phyloP scores from a whole-genome alignment of 2,888 invertebrate genomes.

The Aquatica leii region DNA sequence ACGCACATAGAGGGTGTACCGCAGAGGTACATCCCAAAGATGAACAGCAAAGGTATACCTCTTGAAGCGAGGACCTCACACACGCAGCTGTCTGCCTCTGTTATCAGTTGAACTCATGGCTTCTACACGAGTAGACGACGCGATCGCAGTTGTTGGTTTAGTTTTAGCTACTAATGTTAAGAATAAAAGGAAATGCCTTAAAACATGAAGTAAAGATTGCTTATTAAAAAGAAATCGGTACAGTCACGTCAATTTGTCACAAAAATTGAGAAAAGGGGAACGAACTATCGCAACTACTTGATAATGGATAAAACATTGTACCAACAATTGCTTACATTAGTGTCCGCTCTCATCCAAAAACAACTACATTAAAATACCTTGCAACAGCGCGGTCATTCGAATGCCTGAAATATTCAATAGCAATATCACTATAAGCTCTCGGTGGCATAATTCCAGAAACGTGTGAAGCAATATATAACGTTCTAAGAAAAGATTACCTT shows the following conservation, averaged over 20 bases:
- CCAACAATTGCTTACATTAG: background rate
- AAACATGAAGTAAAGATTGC: background rate
- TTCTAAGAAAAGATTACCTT: constrained; percentile 28
- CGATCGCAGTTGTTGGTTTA: background rate
- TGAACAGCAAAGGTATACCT: background rate
- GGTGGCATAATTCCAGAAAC: constrained; percentile 36
- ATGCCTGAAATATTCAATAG: constrained; percentile 35
- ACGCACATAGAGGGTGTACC: background rate
- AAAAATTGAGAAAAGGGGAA: background rate
- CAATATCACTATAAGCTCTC: constrained; percentile 35
- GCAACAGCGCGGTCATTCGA: constrained; percentile 42
- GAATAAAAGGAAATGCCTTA: background rate
- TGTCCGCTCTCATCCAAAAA: background rate
- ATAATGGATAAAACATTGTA: background rate
- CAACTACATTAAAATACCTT: constrained; percentile 30
- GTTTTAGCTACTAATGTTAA: background rate
- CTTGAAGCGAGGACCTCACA: background rate
- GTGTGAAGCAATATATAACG: constrained; percentile 37
- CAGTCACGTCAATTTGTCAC: background rate
- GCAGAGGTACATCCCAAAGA: background rate
- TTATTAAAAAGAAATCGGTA: background rate
- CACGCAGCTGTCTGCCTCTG: background rate
- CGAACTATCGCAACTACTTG: background rate
- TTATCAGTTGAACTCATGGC: background rate
- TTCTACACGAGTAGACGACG: background rate